Evolutionary conservation across 2,113 vertebrate species (phyloP).

Genomic region (Carettochelys insculpta): DNA sequence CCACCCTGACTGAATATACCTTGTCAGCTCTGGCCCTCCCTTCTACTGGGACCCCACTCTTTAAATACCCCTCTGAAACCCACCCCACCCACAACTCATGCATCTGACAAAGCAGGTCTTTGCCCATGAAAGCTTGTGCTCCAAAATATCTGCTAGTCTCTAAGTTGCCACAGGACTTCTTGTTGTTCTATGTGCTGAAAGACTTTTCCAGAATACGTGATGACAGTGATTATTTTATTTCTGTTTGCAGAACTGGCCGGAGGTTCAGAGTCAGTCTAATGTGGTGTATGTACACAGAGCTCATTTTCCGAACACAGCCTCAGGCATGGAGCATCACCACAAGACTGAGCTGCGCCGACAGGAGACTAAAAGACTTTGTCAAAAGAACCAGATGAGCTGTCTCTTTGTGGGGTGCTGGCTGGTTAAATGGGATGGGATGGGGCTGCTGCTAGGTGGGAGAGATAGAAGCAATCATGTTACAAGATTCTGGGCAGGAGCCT

Average conservation of each 20-base stretch:
- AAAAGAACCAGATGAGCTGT: not conserved
- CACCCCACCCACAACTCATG: too few relatives aligned
- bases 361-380: accelerated
- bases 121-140: too few relatives aligned
- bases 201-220: constrained; percentile 38
- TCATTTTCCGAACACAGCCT: not conserved
- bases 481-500: not conserved
- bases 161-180: too few relatives aligned
- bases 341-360: accelerated
- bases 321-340: not conserved
- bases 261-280: not conserved
- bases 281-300: not conserved
- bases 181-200: too few relatives aligned
- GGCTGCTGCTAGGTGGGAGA: not conserved
- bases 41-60: too few relatives aligned
- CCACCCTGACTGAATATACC: too few relatives aligned
- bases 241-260: constrained; percentile 34
- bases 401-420: not conserved
- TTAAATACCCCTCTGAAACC: too few relatives aligned
- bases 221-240: constrained; percentile 30
- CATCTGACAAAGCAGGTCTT: too few relatives aligned
- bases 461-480: not conserved
- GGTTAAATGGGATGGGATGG: too few relatives aligned
- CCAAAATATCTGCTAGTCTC: too few relatives aligned
- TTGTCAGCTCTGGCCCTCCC: too few relatives aligned